Evolutionary conservation across 2,113 vertebrate genomes (phyloP).

Genomic region (Rana temporaria): DNA sequence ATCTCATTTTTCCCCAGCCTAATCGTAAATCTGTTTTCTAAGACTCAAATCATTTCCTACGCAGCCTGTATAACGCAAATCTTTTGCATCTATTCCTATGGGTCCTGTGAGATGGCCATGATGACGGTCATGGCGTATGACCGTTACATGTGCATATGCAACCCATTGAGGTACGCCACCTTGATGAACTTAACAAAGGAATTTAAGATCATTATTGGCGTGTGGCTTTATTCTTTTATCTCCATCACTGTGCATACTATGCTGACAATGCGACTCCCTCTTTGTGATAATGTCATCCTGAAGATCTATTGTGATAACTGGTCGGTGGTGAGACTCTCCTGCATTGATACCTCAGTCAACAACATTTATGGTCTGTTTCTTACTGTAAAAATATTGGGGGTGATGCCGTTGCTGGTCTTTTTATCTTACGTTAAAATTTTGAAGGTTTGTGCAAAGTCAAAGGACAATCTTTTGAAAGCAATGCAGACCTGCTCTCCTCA

Average conservation of each 20-base stretch:
- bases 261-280: slow-evolving; percentile 6
- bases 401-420: not conserved
- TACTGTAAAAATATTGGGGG: not conserved
- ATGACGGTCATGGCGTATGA: slow-evolving; percentile 23
- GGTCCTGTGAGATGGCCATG: not conserved
- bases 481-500: slow-evolving; percentile 58
- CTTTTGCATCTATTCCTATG: slow-evolving; percentile 17
- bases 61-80: slow-evolving; percentile 3
- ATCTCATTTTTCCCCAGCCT: slow-evolving; percentile 4
- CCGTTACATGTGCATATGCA: slow-evolving; percentile 27
- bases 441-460: slow-evolving; percentile 13
- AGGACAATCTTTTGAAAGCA: not conserved
- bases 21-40: not conserved
- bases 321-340: slow-evolving; percentile 9
- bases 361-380: slow-evolving; percentile 18
- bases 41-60: slow-evolving; percentile 6
- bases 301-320: slow-evolving; percentile 33
- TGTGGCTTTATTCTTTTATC: slow-evolving; percentile 4
- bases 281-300: slow-evolving; percentile 4
- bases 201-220: not conserved
- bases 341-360: slow-evolving; percentile 13
- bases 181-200: not conserved
- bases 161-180: slow-evolving; percentile 16
- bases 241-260: not conserved
- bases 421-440: slow-evolving; percentile 17